Percentiles rank a stretch among this genome's conserved stretches.
phyloP scores from a whole-genome alignment of 2,113 vertebrate genomes.

The Pseudorasbora parva region DNA sequence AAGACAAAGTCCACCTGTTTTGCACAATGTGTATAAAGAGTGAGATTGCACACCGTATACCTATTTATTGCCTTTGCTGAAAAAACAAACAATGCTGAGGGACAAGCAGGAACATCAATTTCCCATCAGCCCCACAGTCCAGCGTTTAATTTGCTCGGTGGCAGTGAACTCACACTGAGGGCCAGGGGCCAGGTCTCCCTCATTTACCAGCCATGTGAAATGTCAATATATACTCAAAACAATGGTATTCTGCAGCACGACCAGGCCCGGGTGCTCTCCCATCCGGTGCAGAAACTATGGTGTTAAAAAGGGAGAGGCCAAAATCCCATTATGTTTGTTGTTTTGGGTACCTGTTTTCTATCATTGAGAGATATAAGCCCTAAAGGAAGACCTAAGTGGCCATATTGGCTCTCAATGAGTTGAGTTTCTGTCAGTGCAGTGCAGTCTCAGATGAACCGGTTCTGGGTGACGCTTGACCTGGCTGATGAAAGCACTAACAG shows the following conservation, averaged over 20 bases:
- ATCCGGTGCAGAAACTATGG: slow-evolving; percentile 45
- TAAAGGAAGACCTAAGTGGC: slow-evolving; percentile 10
- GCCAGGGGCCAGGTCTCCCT: slow-evolving; percentile 58
- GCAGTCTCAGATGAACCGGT: slow-evolving; percentile 30
- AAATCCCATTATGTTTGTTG: slow-evolving; percentile 36
- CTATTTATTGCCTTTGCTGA: slow-evolving; percentile 52
- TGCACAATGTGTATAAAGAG: slow-evolving; percentile 48
- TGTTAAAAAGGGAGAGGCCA: slow-evolving; percentile 6
- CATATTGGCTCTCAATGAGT: slow-evolving; percentile 28
- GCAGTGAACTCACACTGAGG: slow-evolving; percentile 58
- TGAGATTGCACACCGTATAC: slow-evolving; percentile 45
- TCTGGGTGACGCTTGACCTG: slow-evolving; percentile 20
- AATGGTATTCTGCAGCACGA: slow-evolving; percentile 58
- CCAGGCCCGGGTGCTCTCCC: slow-evolving; percentile 36
- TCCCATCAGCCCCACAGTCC: slow-evolving; percentile 58
- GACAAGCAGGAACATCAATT: slow-evolving; percentile 59
- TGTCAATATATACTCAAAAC: slow-evolving; percentile 69
- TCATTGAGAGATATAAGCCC: slow-evolving; percentile 28
- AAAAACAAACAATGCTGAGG: slow-evolving; percentile 58
- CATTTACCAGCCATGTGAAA: slow-evolving; percentile 67
- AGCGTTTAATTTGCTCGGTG: slow-evolving; percentile 70
- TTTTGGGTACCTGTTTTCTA: slow-evolving; percentile 23
- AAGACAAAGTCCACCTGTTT: slow-evolving; percentile 28
- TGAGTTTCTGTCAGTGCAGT: slow-evolving; percentile 17
- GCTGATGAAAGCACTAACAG: slow-evolving; percentile 37